Evolutionary conservation across 2,888 invertebrate species (phyloP).

Genomic region (Caenorhabditis sulstoni): DNA sequence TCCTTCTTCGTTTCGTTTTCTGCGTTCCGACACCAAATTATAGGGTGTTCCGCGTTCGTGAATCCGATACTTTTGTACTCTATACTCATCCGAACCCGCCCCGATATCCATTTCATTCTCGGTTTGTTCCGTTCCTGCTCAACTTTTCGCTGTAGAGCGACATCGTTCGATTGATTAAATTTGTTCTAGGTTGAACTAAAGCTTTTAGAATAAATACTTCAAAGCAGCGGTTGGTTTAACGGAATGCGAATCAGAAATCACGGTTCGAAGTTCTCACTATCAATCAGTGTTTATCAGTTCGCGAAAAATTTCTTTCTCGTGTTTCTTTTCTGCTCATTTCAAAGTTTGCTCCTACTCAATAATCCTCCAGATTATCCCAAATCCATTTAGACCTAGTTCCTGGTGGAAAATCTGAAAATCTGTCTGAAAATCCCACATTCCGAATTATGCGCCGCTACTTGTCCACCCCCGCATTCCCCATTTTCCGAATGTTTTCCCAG

Average conservation of each 20-base stretch:
- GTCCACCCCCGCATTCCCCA: slow-evolving; percentile 9
- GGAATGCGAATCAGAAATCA: no score
- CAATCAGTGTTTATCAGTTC: not conserved
- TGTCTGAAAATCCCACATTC: not conserved
- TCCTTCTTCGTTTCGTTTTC: not conserved
- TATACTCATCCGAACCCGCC: not conserved
- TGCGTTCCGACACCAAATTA: slow-evolving; percentile 16
- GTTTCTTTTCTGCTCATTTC: not conserved
- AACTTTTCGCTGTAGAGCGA: no score
- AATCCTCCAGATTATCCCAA: not conserved
- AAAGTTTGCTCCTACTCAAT: not conserved
- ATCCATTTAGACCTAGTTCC: no score
- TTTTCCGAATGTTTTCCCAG: slow-evolving; percentile 11
- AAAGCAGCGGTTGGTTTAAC: not conserved
- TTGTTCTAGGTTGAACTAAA: no score
- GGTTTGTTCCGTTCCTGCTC: no score
- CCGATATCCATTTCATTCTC: slow-evolving; percentile 16
- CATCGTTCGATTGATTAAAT: no score
- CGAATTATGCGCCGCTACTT: not conserved
- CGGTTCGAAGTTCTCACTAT: not conserved
- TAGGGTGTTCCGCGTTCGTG: slow-evolving; percentile 3
- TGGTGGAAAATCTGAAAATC: not conserved
- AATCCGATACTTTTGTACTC: not conserved
- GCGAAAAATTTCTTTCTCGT: no score
- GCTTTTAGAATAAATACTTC: no score